These are phyloP conservation scores for Bubalus kerabau DNA, from an alignment of 2,113 vertebrate species.

Conservation along the genomic window DNA sequence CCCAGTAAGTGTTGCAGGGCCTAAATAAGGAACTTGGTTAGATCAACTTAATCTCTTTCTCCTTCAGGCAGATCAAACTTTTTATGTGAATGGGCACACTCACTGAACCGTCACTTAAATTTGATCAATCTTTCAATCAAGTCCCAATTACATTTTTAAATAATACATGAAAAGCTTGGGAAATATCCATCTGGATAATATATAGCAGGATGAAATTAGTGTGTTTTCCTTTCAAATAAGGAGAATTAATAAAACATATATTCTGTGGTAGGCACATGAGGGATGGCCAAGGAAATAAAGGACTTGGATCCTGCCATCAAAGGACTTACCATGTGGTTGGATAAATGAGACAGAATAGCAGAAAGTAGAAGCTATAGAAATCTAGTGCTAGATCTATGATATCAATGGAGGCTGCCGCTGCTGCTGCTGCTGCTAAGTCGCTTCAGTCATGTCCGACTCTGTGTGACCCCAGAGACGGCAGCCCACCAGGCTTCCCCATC, in stretches of 20 bases:
- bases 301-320: not conserved
- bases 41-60: constrained; percentile 21
- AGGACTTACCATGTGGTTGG: not conserved
- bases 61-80: not conserved
- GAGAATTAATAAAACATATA: not conserved
- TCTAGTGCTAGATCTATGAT: not conserved
- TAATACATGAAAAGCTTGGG: not conserved
- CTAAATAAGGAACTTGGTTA: constrained; percentile 29
- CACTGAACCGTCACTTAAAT: not conserved
- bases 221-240: not conserved
- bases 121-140: not conserved
- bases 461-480: too few species aligned
- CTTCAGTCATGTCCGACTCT: too few species aligned
- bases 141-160: constrained; percentile 2
- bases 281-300: not conserved
- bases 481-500: too few species aligned
- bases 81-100: not conserved
- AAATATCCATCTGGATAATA: not conserved
- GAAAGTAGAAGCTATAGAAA: not conserved
- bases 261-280: not conserved
- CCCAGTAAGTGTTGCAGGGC: not conserved
- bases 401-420: not conserved
- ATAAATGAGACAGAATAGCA: not conserved
- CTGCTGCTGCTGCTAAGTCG: too few species aligned
- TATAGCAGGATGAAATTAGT: constrained; percentile 8